Percentiles rank a stretch among this genome's conserved stretches.
phyloP scores from a whole-genome alignment of 2,888 invertebrate genomes.

The Monopis laevigella region DNA sequence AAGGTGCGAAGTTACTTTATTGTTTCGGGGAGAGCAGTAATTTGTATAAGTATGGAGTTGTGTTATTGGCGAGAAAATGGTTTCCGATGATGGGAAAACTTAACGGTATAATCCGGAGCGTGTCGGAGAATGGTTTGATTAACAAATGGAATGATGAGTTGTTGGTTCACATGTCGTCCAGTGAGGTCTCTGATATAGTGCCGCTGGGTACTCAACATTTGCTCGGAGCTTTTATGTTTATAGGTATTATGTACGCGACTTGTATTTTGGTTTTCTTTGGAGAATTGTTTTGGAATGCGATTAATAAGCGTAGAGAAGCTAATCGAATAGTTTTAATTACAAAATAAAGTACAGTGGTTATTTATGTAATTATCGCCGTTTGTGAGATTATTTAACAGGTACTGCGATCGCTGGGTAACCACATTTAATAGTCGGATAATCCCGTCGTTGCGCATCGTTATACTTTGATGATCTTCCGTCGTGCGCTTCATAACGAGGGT shows the following conservation, averaged over 20 bases:
- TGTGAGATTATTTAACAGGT: too few species aligned
- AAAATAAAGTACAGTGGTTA: too few species aligned
- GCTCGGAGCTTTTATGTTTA: constrained; percentile 55
- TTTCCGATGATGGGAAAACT: constrained; percentile 52
- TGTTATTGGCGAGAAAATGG: constrained; percentile 51
- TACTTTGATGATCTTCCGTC: too few species aligned
- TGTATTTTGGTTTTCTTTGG: constrained; percentile 43
- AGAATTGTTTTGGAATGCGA: constrained; percentile 31
- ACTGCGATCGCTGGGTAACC: too few species aligned
- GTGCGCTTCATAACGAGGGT: too few species aligned
- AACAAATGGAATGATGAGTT: constrained; percentile 58
- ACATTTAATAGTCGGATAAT: too few species aligned
- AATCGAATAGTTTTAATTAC: too few species aligned
- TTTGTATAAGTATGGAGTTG: constrained; percentile 60
- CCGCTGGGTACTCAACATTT: constrained; percentile 50
- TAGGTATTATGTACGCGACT: constrained; percentile 45
- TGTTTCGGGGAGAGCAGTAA: constrained; percentile 56
- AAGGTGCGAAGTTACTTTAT: constrained; percentile 46
- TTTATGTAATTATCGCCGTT: too few species aligned
- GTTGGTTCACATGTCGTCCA: constrained; percentile 33
- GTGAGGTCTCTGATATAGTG: constrained; percentile 36
- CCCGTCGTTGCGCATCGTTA: too few species aligned
- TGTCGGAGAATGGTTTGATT: constrained; percentile 57
- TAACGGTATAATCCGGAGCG: constrained; percentile 53
- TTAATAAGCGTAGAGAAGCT: too few species aligned